Percentiles rank a stretch among this genome's conserved stretches.
Evolutionary conservation across 1,140 invertebrate genomes (phyloP).

Genomic region (Probaryconus sp.): DNA sequence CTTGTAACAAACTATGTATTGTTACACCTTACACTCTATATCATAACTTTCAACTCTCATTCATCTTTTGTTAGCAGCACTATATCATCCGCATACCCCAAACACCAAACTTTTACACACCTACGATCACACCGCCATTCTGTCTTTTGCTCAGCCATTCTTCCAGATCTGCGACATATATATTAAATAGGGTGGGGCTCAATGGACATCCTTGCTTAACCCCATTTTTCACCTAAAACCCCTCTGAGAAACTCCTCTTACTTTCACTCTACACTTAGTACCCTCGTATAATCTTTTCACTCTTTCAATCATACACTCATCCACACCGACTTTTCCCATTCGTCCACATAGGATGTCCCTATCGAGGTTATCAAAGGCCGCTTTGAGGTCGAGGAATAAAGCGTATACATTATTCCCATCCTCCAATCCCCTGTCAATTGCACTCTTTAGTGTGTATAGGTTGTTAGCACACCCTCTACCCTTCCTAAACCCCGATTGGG

Average conservation of each 20-base stretch:
- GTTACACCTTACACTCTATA: background rate
- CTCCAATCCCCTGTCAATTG: background rate
- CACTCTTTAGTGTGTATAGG: conserved; percentile 45
- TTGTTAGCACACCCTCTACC: conserved; percentile 52
- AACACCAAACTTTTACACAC: background rate
- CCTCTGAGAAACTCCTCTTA: background rate
- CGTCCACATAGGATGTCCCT: conserved; percentile 7
- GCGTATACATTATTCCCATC: conserved; percentile 12
- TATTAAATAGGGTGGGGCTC: background rate
- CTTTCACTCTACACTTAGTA: conserved; percentile 10
- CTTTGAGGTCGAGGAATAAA: conserved; percentile 31
- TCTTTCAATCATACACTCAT: background rate
- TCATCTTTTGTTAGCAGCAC: background rate
- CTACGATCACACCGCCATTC: background rate
- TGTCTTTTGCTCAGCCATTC: background rate
- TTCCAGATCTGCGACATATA: background rate
- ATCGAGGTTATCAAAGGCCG: conserved; percentile 35
- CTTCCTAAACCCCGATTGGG: conserved; percentile 52
- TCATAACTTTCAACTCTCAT: background rate
- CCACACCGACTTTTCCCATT: conserved; percentile 12
- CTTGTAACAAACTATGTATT: too few species aligned
- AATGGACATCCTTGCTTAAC: conserved; percentile 4
- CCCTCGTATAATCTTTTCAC: too few species aligned
- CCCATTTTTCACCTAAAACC: background rate
- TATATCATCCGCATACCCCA: background rate